phyloP scores from a whole-genome alignment of 2,888 invertebrate genomes.

The Muscina levida region DNA sequence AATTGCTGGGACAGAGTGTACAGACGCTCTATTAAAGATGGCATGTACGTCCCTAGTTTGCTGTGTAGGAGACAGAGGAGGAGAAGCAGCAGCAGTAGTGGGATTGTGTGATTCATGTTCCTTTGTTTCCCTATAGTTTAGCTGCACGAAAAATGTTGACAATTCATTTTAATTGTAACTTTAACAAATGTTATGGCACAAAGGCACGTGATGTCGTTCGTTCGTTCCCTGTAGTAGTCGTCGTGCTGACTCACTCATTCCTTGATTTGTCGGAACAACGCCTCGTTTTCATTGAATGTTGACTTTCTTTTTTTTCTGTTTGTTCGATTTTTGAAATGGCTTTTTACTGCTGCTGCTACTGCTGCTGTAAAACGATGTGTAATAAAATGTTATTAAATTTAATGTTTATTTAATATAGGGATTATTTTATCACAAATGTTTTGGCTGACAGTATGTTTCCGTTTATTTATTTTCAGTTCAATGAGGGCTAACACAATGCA shows the following conservation, averaged over 20 bases:
- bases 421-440: not conserved
- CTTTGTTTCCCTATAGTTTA: slow-evolving; percentile 47
- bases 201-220: slow-evolving; percentile 47
- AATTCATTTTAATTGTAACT: slow-evolving; percentile 46
- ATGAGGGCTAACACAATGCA: slow-evolving; percentile 8
- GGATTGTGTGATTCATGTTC: not conserved
- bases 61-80: too few species aligned
- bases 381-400: slow-evolving; percentile 21
- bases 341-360: too few species aligned
- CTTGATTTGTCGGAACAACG: not conserved
- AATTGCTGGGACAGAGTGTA: not conserved
- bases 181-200: slow-evolving; percentile 44
- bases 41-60: too few species aligned
- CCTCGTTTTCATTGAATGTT: slow-evolving; percentile 1
- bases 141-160: slow-evolving; percentile 49
- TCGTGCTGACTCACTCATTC: not conserved
- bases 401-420: slow-evolving; percentile 1
- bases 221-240: too few species aligned
- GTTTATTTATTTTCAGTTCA: too few species aligned
- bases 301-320: not conserved
- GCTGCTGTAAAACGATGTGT: slow-evolving; percentile 26
- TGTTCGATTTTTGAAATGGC: not conserved
- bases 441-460: not conserved
- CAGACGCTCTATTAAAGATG: too few species aligned
- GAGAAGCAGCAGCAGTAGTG: too few species aligned